phyloP scores from a whole-genome alignment of 2,797 vertebrate genomes.

The Hoplostethus atlanticus region DNA sequence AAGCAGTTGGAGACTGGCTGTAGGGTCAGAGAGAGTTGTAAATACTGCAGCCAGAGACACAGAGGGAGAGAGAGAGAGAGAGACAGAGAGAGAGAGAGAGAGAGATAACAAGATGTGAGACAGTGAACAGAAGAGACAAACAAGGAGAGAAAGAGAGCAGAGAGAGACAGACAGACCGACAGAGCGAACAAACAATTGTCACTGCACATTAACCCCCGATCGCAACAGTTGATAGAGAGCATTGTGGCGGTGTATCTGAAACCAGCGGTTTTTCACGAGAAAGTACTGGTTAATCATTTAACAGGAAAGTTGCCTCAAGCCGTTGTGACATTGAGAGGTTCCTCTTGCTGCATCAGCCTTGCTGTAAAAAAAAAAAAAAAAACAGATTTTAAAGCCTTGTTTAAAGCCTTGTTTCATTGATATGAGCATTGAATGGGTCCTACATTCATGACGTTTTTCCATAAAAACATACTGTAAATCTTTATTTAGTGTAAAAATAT shows the following conservation, averaged over 20 bases:
- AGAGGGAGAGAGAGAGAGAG: neutral
- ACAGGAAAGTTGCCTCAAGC: conserved; percentile 11
- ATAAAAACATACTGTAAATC: no score
- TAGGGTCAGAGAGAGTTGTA: conserved; percentile 16
- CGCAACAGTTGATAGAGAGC: neutral
- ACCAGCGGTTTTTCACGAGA: neutral
- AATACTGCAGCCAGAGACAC: conserved; percentile 8
- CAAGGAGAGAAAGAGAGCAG: neutral
- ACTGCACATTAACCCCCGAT: conserved; percentile 11
- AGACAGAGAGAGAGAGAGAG: neutral
- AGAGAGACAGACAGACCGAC: neutral
- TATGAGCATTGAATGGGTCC: neutral
- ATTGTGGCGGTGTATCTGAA: neutral
- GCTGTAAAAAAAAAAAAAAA: no score
- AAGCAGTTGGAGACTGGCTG: conserved; percentile 39
- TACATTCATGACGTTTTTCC: neutral
- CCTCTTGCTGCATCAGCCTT: no score
- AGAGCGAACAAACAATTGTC: conserved; percentile 36
- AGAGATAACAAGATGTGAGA: conserved; percentile 7
- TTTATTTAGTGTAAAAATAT: neutral
- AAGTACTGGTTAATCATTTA: conserved; percentile 25
- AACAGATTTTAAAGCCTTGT: no score
- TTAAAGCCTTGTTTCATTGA: neutral
- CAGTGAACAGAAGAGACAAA: neutral
- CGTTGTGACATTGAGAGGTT: conserved; percentile 7